phyloP scores from a whole-genome alignment of 2,888 invertebrate species.

The Pomacea canaliculata region DNA sequence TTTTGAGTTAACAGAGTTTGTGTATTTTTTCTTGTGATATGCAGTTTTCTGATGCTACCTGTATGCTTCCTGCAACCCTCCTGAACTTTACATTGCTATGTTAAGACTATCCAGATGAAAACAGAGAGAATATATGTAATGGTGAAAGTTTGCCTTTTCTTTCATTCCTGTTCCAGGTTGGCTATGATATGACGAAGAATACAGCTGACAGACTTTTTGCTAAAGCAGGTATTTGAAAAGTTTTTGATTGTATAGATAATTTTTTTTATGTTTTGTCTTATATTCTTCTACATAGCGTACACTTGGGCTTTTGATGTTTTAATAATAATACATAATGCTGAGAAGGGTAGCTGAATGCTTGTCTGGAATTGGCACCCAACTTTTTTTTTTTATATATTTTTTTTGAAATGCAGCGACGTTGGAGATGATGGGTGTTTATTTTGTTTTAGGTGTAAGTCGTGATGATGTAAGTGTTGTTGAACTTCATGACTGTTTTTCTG shows the following conservation, averaged over 20 bases:
- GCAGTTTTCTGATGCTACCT: neutral
- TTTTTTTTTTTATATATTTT: too few species aligned
- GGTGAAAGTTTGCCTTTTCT: too few species aligned
- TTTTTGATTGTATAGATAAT: neutral
- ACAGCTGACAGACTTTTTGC: conserved; percentile 76
- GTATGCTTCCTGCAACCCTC: neutral
- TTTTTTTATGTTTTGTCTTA: neutral
- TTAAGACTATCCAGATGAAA: too few species aligned
- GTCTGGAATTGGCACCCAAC: too few species aligned
- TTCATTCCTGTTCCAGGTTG: conserved; percentile 73
- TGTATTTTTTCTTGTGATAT: too few species aligned
- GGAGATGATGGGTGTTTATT: too few species aligned
- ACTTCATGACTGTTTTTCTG: conserved; percentile 97
- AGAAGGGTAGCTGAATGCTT: too few species aligned
- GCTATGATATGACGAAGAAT: conserved; percentile 91
- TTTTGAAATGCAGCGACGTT: too few species aligned
- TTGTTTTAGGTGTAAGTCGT: conserved; percentile 76
- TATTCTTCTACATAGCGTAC: neutral
- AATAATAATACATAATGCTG: too few species aligned
- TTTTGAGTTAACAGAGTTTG: neutral
- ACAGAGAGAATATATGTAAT: too few species aligned
- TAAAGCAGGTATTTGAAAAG: conserved; percentile 55
- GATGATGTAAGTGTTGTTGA: conserved; percentile 93
- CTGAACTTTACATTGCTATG: too few species aligned
- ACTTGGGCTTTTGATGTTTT: neutral